Base-by-base conservation (phyloP, 2,888 invertebrate genomes). In the Synanthedon andrenaeformis region DNA sequence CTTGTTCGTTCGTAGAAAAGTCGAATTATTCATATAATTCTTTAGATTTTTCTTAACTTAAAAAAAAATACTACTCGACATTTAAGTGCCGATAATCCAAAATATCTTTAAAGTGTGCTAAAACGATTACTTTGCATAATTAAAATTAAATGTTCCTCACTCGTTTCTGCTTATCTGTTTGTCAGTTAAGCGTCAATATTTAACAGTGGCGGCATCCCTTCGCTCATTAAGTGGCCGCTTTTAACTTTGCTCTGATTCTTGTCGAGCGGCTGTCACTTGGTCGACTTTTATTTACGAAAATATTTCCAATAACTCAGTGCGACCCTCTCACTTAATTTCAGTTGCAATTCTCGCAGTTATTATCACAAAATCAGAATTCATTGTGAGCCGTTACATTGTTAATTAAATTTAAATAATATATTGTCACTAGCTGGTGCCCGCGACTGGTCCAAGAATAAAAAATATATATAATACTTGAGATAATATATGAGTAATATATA, bases 161-260 rank as follows among this genome's bases (percentile, higher is more conserved):
- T 35, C 35, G 35, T 35, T 35, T 35, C 35, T 35, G 35, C 35
- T 35, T 35, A 35, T 35, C 35, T n/a, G 45, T 45, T 6, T 13
- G 45, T 13, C 45, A 12, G 45, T 45, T 14, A 45, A 4, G 11
- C n/a, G 45, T 45, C 45, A 45, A 45, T 45, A 45, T 14, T 45
- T 45, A 45, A 3, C 45, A 45, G 13, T n/a, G 42, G 42, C 12
- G 12, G 42, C n/a, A 42, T 45, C 45, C 19, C 23, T 49, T 41
- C 4, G 35, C 52, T 54, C 55, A 51, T 54, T 57, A 57, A 49
- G 17, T 8, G 12, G 17, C 13, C 49, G 49, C 17, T 45, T 45
- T 56, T 56, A 56, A 54, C 56, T 56, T 49, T 51, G 56, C 51
- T 56, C 53, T 54, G 54, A 51, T 56, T 56, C 35, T 51, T 49